Evolutionary conservation across 2,113 vertebrate genomes (phyloP), one percentile per base, ranked within the genome.

Genomic region (Gymnogyps californianus): DNA sequence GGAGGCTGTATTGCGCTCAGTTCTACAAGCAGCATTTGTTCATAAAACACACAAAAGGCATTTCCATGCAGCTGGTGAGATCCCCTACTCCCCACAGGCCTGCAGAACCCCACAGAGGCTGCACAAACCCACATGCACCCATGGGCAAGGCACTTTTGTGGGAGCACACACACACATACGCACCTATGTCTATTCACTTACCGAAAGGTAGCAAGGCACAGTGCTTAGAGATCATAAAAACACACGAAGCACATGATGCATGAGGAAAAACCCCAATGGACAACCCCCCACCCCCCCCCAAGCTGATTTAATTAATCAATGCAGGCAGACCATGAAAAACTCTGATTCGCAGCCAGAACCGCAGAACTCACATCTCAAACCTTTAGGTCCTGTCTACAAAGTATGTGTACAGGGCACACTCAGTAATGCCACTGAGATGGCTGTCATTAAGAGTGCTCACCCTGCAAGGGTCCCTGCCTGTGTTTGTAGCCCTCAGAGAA

Each of bases 121-220:
- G 38, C 2, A 1, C 42, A 51, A 38, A 51, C 16, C 11, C 44
- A 34, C 57, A 10, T 0, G 1, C 8, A 34, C 16, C 31, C 1
- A 0, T 6, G 21, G 29, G 20, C 8, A 58, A 40, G 14, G 25
- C 9, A 13, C 7, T 54, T 66, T 2, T 6, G 4, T 19, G 62
- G 18, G 19, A 61, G 11, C n/a, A 55, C 16, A 26, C 32, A 59
- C 7, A 9, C 6, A 2, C 2, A 16, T 14, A 18, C 28, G 1
- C 19, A 32, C 28, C 17, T n/a, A 0, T 16, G 38, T 67, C 32
- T n/a, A 4, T 29, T 83, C 24, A n/a, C 4, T 74, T 10, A 24
- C 2, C 19, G 20, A 47, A 78, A 84, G 7, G 49, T 10, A 70
- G 34, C 9, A 74, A 81, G 36, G 20, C 28, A 52, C 15, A 14